Conservation (phyloP, 2,888 invertebrate species). For the Drosophila dives region DNA sequence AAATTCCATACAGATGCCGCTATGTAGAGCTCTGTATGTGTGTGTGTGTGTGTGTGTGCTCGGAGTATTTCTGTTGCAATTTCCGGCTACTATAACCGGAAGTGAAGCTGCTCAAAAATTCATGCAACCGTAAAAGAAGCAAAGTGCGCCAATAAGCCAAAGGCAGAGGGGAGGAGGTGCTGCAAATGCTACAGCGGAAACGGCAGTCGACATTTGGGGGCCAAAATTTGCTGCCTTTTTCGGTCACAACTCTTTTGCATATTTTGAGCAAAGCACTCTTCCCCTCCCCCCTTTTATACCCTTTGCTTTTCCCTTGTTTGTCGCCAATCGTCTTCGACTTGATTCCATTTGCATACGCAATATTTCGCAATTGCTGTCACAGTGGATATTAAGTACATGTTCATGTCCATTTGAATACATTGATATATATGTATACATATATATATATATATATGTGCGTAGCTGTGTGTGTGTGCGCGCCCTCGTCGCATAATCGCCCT, state of each 20-base stretch:
- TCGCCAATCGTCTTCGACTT: slow-evolving; percentile 34
- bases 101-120: slow-evolving; percentile 74
- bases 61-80: slow-evolving; percentile 69
- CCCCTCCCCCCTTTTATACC: not conserved
- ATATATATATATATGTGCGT: slow-evolving; percentile 2
- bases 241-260: slow-evolving; percentile 40
- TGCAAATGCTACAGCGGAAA: slow-evolving; percentile 24
- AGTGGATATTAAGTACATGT: slow-evolving; percentile 21
- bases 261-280: slow-evolving; percentile 12
- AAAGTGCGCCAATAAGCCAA: slow-evolving; percentile 69
- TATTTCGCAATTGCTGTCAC: slow-evolving; percentile 25
- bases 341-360: slow-evolving; percentile 54
- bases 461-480: not conserved
- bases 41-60: slow-evolving; percentile 13
- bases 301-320: slow-evolving; percentile 3
- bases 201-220: slow-evolving; percentile 11
- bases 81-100: slow-evolving; percentile 73
- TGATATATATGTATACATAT: not conserved
- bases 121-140: slow-evolving; percentile 75
- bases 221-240: slow-evolving; percentile 13
- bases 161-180: not conserved
- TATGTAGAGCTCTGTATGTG: slow-evolving; percentile 20
- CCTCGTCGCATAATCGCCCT: slow-evolving; percentile 28
- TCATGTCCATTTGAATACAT: slow-evolving; percentile 18
- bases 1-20: slow-evolving; percentile 66